Conservation (phyloP, 2,113 vertebrate species). For the Uria lomvia region DNA sequence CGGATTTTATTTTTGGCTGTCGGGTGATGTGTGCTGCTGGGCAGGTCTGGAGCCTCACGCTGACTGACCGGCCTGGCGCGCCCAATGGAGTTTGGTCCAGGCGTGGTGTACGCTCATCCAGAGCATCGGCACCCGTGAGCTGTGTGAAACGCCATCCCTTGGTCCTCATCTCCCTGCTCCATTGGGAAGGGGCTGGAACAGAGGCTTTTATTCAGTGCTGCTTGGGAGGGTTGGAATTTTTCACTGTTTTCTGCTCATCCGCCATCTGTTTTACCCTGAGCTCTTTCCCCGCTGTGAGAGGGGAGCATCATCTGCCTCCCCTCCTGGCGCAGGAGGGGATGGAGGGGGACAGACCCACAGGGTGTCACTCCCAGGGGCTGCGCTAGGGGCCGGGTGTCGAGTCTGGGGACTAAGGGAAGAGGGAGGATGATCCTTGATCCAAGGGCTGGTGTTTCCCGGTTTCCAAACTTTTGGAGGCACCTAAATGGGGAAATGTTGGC, state of each 20-base stretch:
- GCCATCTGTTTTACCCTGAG: not conserved
- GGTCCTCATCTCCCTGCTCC: not conserved
- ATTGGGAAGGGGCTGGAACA: not conserved
- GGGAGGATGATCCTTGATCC: not conserved
- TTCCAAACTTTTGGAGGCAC: not conserved
- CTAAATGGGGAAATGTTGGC: fast-evolving
- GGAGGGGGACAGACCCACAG: fast-evolving
- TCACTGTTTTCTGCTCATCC: not conserved
- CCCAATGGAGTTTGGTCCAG: fast-evolving
- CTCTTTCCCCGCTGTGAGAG: no score
- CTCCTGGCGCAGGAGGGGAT: not conserved
- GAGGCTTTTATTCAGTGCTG: not conserved
- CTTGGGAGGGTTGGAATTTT: not conserved
- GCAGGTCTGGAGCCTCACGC: not conserved
- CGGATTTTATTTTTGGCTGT: not conserved
- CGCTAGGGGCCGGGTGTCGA: fast-evolving
- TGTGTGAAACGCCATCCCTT: not conserved
- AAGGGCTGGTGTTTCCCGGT: not conserved
- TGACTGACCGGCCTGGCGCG: not conserved
- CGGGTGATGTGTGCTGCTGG: not conserved
- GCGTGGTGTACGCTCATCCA: not conserved
- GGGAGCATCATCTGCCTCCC: not conserved
- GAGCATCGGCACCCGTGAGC: not conserved
- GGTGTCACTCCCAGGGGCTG: not conserved
- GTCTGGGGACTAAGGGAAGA: not conserved